Evolutionary conservation across 2,888 invertebrate species (phyloP).

Genomic region (Endomychus coccineus): DNA sequence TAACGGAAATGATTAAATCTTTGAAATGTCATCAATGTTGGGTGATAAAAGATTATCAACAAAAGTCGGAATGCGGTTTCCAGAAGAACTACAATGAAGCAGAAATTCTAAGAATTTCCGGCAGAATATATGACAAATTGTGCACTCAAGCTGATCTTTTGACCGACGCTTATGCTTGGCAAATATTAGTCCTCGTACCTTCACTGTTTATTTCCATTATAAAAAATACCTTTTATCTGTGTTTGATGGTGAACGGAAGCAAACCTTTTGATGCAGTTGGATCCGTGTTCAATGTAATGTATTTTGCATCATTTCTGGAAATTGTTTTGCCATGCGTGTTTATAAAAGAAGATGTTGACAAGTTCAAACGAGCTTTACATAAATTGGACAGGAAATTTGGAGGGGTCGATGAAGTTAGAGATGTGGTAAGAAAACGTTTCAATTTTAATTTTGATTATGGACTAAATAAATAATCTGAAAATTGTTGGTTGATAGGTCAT

Average conservation of each 20-base stretch:
- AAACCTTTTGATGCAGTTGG: too few relatives aligned
- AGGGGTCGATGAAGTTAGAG: background rate
- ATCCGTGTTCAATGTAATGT: too few relatives aligned
- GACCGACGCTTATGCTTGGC: constrained; percentile 1
- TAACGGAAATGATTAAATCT: constrained; percentile 3
- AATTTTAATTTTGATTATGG: background rate
- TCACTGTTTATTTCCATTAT: too few relatives aligned
- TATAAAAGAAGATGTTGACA: constrained; percentile 1
- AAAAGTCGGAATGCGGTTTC: background rate
- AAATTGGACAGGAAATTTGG: constrained; percentile 3
- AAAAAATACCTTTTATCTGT: too few relatives aligned
- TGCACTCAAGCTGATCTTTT: constrained; percentile 2
- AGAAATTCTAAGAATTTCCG: background rate
- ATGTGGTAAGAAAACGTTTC: background rate
- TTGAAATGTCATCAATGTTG: constrained; percentile 2
- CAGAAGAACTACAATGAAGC: background rate
- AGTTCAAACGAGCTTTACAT: background rate
- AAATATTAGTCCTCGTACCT: constrained; percentile 2
- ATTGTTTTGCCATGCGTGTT: constrained; percentile 4
- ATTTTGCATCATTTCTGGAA: constrained; percentile 1
- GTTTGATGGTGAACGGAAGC: too few relatives aligned
- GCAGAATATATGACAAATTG: constrained; percentile 2
- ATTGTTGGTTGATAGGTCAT: too few relatives aligned
- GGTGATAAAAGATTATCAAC: background rate
- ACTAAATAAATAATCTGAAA: too few relatives aligned